These are phyloP conservation scores for Masticophis lateralis DNA, from an alignment of 2,797 vertebrate genomes.

Conservation along the genomic window DNA sequence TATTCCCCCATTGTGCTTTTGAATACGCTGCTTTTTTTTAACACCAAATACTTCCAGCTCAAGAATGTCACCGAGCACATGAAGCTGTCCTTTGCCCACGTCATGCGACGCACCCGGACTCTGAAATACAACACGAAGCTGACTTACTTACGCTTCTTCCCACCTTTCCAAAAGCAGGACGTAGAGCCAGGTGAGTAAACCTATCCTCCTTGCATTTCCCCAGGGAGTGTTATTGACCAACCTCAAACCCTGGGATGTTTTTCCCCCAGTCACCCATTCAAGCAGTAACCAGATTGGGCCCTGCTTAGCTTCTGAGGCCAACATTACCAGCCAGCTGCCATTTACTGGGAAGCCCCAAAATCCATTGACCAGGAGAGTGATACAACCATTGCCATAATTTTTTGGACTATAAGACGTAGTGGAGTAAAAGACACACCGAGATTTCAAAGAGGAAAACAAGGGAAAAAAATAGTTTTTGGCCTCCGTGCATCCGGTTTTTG, in stretches of 20 bases:
- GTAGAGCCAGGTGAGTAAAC: constrained; percentile 71
- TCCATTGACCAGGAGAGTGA: not conserved
- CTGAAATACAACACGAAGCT: constrained; percentile 84
- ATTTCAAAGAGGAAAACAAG: too few relatives aligned
- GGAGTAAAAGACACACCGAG: too few relatives aligned
- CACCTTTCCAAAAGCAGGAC: constrained; percentile 80
- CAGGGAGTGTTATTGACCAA: not conserved
- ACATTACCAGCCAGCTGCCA: not conserved
- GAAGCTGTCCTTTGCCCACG: constrained; percentile 92
- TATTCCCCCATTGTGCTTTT: constrained; percentile 96
- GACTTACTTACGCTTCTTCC: constrained; percentile 93
- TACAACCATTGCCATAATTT: too few relatives aligned
- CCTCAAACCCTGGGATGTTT: not conserved
- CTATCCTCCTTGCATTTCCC: not conserved
- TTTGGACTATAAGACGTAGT: too few relatives aligned
- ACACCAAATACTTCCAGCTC: constrained; percentile 94
- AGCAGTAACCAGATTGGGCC: not conserved
- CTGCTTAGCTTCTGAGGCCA: not conserved
- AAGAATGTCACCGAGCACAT: constrained; percentile 89
- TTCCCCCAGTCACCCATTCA: not conserved
- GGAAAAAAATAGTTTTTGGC: too few relatives aligned
- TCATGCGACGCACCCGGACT: constrained; percentile 91
- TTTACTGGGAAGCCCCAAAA: not conserved
- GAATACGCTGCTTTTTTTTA: constrained; percentile 97
- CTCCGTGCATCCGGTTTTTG: too few relatives aligned